Percentiles rank a stretch among this genome's conserved stretches.
Evolutionary conservation across 2,113 vertebrate genomes (phyloP).

Genomic region (Rhizomys pruinosus): DNA sequence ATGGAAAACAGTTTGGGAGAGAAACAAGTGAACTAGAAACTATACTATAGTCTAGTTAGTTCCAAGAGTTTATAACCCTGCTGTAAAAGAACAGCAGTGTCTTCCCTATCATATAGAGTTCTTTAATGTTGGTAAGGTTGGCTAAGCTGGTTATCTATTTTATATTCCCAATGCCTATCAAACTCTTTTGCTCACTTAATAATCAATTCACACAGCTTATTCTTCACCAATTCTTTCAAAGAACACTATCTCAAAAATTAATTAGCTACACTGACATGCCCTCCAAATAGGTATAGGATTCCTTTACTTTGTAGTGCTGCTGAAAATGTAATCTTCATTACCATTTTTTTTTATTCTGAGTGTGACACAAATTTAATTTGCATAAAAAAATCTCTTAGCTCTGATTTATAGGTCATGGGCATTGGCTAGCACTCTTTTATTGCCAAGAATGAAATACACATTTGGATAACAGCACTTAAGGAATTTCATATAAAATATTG

Average conservation of each 20-base stretch:
- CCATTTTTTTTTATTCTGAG: conserved; percentile 81
- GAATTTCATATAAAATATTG: conserved; percentile 73
- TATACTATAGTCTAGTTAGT: background rate
- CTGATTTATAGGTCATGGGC: conserved; percentile 82
- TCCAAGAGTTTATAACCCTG: background rate
- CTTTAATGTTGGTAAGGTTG: conserved; percentile 63
- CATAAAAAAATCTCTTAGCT: conserved; percentile 79
- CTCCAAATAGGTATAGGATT: conserved; percentile 77
- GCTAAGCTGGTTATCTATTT: conserved; percentile 71
- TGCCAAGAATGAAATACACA: conserved; percentile 69
- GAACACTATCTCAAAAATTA: conserved; percentile 78
- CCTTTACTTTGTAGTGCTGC: conserved; percentile 64
- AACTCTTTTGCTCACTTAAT: conserved; percentile 76
- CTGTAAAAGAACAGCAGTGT: conserved; percentile 47
- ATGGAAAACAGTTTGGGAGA: conserved; percentile 50
- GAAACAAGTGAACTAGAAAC: conserved; percentile 70
- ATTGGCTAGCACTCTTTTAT: conserved; percentile 74
- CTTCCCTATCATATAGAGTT: conserved; percentile 24
- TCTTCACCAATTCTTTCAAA: conserved; percentile 79
- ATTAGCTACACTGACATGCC: conserved; percentile 75
- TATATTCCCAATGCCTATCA: conserved; percentile 67
- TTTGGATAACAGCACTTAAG: conserved; percentile 69
- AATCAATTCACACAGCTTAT: conserved; percentile 78
- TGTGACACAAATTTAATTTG: conserved; percentile 84
- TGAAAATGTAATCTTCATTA: conserved; percentile 79